Conservation (phyloP, 2,797 vertebrate genomes). For the Urocyon cinereoargenteus region DNA sequence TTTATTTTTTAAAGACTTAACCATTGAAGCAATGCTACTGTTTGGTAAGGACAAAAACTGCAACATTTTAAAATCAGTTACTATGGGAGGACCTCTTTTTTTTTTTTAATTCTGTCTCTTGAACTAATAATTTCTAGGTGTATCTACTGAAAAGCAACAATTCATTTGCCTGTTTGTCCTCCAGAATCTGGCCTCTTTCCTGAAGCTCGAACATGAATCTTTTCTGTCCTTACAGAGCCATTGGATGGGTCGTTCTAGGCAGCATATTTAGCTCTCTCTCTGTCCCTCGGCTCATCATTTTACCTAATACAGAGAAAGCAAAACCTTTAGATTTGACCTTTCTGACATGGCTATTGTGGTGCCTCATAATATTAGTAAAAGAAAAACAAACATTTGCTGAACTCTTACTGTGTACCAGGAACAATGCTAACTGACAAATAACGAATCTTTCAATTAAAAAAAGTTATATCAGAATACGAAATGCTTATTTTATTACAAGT, state of each 20-base stretch:
- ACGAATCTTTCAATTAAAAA: constrained; percentile 19
- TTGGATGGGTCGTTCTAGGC: neutral
- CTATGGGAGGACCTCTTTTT: neutral
- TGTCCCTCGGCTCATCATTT: neutral
- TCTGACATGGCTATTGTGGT: neutral
- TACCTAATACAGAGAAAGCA: neutral
- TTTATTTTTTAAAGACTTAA: neutral
- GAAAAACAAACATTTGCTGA: neutral
- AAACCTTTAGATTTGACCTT: neutral
- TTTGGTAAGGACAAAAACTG: neutral
- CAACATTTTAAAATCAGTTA: neutral
- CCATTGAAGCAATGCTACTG: neutral
- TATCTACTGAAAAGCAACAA: neutral
- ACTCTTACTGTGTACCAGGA: neutral
- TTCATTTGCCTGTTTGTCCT: neutral
- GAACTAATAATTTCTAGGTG: neutral
- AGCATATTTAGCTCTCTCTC: neutral
- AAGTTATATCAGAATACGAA: constrained; percentile 43
- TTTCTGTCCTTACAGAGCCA: neutral
- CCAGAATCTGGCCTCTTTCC: neutral
- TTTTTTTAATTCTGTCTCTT: neutral
- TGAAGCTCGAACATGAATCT: neutral
- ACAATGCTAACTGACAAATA: constrained; percentile 1
- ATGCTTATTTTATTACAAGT: constrained; percentile 56
- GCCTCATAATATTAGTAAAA: constrained; percentile 22